Conservation (phyloP, 2,113 vertebrate genomes). For the Scophthalmus maximus region DNA sequence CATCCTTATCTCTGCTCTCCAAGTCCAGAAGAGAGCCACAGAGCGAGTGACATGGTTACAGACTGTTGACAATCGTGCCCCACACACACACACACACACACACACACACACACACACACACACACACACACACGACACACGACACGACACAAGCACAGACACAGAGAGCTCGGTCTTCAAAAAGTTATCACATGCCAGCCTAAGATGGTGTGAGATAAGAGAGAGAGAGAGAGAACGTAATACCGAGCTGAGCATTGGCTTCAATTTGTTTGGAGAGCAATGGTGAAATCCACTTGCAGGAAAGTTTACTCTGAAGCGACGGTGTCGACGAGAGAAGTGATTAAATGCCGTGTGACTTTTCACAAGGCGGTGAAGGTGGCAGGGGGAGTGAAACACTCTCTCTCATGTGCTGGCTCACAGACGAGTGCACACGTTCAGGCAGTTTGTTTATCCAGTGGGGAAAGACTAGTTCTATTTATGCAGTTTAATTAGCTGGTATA, state of each 20-base stretch:
- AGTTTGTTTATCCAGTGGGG: no score
- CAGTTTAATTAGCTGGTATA: background rate
- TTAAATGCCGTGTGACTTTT: conserved; percentile 78
- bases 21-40: conserved; percentile 39
- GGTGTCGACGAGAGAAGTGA: conserved; percentile 49
- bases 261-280: background rate
- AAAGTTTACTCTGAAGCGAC: background rate
- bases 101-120: background rate
- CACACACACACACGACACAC: background rate
- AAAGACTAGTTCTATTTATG: background rate
- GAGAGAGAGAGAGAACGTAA: background rate
- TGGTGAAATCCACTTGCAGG: background rate
- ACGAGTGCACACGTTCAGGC: background rate
- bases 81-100: conserved; percentile 12
- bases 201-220: no score
- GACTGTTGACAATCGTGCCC: conserved; percentile 18
- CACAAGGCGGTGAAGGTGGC: conserved; percentile 67
- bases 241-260: conserved; percentile 1
- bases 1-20: conserved; percentile 59
- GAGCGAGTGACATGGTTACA: conserved; percentile 22
- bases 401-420: conserved; percentile 5
- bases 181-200: background rate
- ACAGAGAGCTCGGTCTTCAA: background rate
- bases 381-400: conserved; percentile 48
- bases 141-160: conserved; percentile 25